Base-by-base conservation (phyloP, 2,113 vertebrate genomes). In the Microcebus murinus region DNA sequence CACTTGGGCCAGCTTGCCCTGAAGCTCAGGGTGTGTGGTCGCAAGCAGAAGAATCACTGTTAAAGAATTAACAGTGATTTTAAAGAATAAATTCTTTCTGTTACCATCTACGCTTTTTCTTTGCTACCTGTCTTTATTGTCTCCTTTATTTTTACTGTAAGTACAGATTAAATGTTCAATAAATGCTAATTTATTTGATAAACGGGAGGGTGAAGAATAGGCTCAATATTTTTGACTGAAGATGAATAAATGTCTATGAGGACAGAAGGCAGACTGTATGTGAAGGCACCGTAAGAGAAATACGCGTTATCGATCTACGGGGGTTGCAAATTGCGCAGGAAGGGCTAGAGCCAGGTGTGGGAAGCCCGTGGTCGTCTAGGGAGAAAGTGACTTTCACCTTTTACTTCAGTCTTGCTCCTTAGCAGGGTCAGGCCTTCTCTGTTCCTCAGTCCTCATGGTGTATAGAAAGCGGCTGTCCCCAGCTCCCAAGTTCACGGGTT, bases 1-100 rank as follows among this genome's bases (percentile, higher is more conserved):
- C 13, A 8, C 50, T 0, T 0, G 0, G n/a, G 34, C 39, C 29
- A 4, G 48, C 42, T 59, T 14, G 2, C n/a, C n/a, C 50, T 2
- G 20, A 39, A 15, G 1, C 27, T 61, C 77, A 17, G 34, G 1
- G 8, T 34, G 36, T 39, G 10, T 1, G 29, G 70, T 29, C 29
- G 31, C 39, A 4, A 39, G 31, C 50, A 4, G 50, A 50, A 6
- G 21, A n/a, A 55, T 6, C 13, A 10, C 2, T 52, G 55, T 29
- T 23, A 8, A 36, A 65, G 36, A 70, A 34, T 39, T 39, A 39
- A 39, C 39, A 39, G 39, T 39, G 39, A 39, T 39, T 39, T 39
- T 39, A 39, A 39, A 39, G 39, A 39, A 39, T 39, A 39, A 39
- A 39, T 39, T 65, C 34, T 23, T 70, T 61, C 25, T 15, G 15